A percentile compares a stretch with the other conserved stretches of the same genome.
Evolutionary conservation across 2,797 vertebrate species (phyloP).

Genomic region (Acanthurus lineatus): DNA sequence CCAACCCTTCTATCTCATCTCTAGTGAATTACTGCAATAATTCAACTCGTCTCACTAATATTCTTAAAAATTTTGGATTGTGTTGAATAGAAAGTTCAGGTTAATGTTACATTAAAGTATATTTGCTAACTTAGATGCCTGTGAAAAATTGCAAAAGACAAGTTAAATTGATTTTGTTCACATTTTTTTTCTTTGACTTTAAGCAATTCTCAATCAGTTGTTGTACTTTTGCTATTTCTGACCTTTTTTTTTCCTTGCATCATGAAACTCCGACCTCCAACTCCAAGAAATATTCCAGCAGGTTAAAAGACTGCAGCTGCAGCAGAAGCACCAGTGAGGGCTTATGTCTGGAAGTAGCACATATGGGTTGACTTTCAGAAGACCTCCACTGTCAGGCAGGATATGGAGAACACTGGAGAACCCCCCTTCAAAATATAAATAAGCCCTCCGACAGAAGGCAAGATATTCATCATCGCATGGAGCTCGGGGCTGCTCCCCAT

Average conservation of each 20-base stretch:
- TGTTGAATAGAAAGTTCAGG: not conserved
- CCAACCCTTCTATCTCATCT: not conserved
- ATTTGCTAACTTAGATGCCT: not conserved
- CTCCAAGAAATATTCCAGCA: not conserved
- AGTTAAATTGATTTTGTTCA: too few species aligned
- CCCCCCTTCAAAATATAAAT: slow-evolving; percentile 33
- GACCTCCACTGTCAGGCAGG: slow-evolving; percentile 43
- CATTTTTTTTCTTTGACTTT: too few species aligned
- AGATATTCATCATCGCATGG: slow-evolving; percentile 29
- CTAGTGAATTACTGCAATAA: not conserved
- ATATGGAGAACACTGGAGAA: slow-evolving; percentile 15
- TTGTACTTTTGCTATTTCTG: too few species aligned
- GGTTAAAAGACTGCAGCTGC: not conserved
- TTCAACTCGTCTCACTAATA: not conserved
- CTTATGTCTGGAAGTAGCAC: not conserved
- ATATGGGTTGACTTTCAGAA: slow-evolving; percentile 41
- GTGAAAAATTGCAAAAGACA: too few species aligned
- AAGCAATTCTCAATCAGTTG: too few species aligned
- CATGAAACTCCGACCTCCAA: not conserved
- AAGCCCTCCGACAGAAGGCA: slow-evolving; percentile 26
- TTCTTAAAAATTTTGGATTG: not conserved
- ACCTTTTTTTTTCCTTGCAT: not conserved
- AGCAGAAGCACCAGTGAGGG: not conserved
- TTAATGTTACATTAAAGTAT: not conserved
- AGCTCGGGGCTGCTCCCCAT: slow-evolving; percentile 5